Evolutionary conservation across 2,113 vertebrate genomes (phyloP).

Genomic region (Eurystomus gularis): DNA sequence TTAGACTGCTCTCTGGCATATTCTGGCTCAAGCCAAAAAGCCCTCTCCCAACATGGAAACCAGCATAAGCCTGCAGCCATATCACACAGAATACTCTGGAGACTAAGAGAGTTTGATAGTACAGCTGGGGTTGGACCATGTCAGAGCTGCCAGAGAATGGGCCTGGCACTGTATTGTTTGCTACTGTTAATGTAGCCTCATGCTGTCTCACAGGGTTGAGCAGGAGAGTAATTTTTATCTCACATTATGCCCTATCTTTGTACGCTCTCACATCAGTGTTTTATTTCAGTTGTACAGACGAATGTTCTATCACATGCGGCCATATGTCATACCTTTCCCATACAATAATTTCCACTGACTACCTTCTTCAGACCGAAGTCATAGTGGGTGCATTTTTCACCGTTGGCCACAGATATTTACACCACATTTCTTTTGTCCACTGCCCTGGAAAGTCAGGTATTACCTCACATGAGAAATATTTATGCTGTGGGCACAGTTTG

Average conservation of each 20-base stretch:
- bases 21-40: background rate
- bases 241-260: background rate
- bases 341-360: background rate
- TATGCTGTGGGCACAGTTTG: background rate
- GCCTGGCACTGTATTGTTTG: background rate
- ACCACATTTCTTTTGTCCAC: background rate
- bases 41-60: background rate
- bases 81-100: background rate
- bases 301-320: background rate
- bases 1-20: background rate
- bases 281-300: background rate
- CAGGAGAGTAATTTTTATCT: background rate
- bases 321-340: background rate
- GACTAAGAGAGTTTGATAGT: background rate
- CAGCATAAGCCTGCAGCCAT: background rate
- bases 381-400: background rate
- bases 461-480: background rate
- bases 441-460: conserved; percentile 32
- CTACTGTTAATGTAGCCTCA: background rate
- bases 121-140: background rate
- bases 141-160: background rate
- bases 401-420: background rate
- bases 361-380: background rate
- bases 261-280: background rate
- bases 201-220: background rate